A percentile compares a stretch with the other conserved stretches of the same genome.
These are phyloP conservation scores for Phylloscopus trochiloides DNA, from an alignment of 2,113 vertebrate genomes.

Conservation along the genomic window DNA sequence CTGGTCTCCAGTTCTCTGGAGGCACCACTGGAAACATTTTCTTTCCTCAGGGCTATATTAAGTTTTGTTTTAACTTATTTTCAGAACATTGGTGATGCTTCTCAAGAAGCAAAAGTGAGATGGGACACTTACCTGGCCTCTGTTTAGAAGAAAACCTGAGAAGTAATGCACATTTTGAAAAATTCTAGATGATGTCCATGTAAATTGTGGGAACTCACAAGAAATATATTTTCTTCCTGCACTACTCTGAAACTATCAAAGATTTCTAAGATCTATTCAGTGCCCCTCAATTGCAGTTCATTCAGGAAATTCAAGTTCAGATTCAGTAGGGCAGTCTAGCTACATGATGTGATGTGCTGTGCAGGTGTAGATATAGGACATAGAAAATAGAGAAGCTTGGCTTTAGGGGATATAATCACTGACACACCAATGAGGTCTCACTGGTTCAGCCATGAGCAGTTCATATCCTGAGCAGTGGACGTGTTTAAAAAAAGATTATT, in stretches of 20 bases:
- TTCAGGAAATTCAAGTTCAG: background rate
- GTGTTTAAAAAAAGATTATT: background rate
- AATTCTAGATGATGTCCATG: background rate
- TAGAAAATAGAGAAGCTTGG: background rate
- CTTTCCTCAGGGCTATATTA: background rate
- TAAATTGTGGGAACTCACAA: background rate
- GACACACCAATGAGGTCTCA: background rate
- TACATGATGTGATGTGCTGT: background rate
- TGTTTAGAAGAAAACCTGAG: background rate
- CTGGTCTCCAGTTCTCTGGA: background rate
- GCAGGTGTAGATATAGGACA: background rate
- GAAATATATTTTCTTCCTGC: background rate
- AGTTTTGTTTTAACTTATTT: background rate
- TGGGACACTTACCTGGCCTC: background rate
- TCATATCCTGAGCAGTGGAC: background rate
- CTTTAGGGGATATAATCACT: background rate
- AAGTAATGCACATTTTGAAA: background rate
- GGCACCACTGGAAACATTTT: background rate
- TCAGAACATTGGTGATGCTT: background rate
- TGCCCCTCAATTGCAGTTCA: background rate
- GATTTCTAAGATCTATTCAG: background rate
- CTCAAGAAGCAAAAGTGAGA: background rate
- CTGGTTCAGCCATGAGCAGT: background rate
- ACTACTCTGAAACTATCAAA: background rate
- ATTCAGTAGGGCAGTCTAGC: background rate